These are phyloP conservation scores for Danaus melanippus DNA, from an alignment of 1,140 invertebrate genomes.

Conservation along the genomic window DNA sequence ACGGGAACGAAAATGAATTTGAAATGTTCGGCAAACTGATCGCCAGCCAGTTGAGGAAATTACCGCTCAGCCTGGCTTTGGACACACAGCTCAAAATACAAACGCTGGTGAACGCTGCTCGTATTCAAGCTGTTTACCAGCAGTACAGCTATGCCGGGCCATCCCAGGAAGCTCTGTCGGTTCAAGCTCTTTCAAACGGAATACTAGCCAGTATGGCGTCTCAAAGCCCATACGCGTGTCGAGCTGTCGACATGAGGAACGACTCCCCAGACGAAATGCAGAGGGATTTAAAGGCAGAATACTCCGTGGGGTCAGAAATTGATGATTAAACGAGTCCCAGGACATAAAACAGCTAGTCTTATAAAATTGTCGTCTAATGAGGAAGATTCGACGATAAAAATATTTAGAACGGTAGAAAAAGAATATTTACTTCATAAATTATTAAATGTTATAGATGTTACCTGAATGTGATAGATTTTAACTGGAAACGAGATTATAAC, in stretches of 20 bases:
- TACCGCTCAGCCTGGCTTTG: conserved; percentile 61
- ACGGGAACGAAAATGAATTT: conserved; percentile 63
- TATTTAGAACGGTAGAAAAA: not conserved
- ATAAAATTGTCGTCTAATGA: conserved; percentile 4
- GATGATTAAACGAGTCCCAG: conserved; percentile 34
- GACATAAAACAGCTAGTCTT: conserved; percentile 6
- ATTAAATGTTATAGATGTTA: conserved; percentile 34
- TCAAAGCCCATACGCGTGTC: conserved; percentile 45
- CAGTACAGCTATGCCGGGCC: conserved; percentile 64
- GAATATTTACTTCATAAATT: conserved; percentile 7
- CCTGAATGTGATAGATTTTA: conserved; percentile 39
- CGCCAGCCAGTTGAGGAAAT: conserved; percentile 58
- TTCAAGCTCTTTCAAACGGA: conserved; percentile 61
- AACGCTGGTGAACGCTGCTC: conserved; percentile 61
- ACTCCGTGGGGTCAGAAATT: conserved; percentile 48
- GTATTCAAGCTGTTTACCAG: conserved; percentile 65
- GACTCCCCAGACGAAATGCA: conserved; percentile 56
- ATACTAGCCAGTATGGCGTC: conserved; percentile 59
- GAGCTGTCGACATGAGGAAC: conserved; percentile 41
- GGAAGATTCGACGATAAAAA: not conserved
- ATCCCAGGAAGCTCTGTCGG: conserved; percentile 57
- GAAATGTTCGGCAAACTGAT: conserved; percentile 68
- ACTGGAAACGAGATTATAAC: conserved; percentile 19
- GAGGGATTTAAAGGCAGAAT: conserved; percentile 51
- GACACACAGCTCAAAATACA: conserved; percentile 66